Evolutionary conservation across 2,113 vertebrate species (phyloP), one percentile per base, ranked within the genome.

Genomic region (Plestiodon gilberti): DNA sequence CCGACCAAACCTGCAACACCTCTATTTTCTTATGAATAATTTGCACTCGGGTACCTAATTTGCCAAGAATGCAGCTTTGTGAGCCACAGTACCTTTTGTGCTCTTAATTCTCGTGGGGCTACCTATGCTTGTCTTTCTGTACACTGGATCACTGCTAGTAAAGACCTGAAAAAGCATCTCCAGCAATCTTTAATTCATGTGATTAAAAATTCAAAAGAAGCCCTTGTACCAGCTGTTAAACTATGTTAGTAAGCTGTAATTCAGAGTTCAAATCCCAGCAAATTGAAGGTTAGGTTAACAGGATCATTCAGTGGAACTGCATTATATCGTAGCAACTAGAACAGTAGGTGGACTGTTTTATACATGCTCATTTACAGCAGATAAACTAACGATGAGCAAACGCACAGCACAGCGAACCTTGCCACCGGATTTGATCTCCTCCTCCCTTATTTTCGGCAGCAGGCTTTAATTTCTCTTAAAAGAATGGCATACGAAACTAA

Each of bases 141-240:
- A 89, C 81, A 93, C 95, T 94, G 95, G 94, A 96, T 96, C 92
- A 86, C 90, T 93, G 91, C 87, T 93, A 88, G 89, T 79, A 95
- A 87, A 95, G 95, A 91, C 90, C 93, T 96, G 91, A 94, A 95
- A 81, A 96, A 96, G 94, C 91, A 96, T 95, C 94, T 95, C 94
- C 84, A 94, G 90, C 93, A 93, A 97, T 97, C 94, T 97, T 97
- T 97, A 97, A 97, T 97, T 96, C 93, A 97, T 96, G 95, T 96
- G 95, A 96, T 97, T 96, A 97, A 97, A 97, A 96, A 97, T 97
- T 96, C 95, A 97, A 96, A 96, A 96, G 96, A 95, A 96, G 94
- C 89, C 95, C 94, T 97, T 97, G 96, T 96, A 96, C 95, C 92
- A 97, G 96, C 95, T 97, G 95, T 95, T 97, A 96, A 96, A 96